Base-by-base conservation (phyloP, 2,888 invertebrate genomes). In the Chaetoderma sp. region DNA sequence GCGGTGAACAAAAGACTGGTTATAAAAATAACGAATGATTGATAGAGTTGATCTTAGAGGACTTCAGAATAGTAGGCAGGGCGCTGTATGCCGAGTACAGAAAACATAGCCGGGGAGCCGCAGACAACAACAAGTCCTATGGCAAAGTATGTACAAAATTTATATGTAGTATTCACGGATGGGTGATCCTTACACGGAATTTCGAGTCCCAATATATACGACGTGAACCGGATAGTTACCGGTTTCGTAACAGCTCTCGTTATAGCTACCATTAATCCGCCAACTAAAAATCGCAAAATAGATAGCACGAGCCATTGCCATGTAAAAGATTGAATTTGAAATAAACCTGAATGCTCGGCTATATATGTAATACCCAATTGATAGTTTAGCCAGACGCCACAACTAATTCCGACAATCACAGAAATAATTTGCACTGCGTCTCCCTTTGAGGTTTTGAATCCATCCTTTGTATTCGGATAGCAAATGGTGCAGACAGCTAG, bases 371-470 rank as follows among this genome's bases (percentile, higher is more conserved):
- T 74, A 1, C 77, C 79, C 10, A 74, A 71, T 50, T 76, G 76
- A 64, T 77, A 77, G 55, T 77, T 77, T 6, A 76, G 55, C 79
- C 79, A 81, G 10, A 60, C 44, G 4, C 78, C 79, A 6, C 75
- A 36, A n/a, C 71, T 62, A 1, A 71, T 61, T 0, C 81, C 81
- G 3, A 71, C 71, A 5, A 70, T 27, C 0, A 77, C 67, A 0
- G 79, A 69, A 3, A 79, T 74, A 36, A 78, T 77, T 58, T 78
- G 75, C 5, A 79, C 75, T 21, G 74, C 76, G 58, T 79, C 76
- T 1, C 71, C 74, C 56, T 76, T 73, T 2, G 79, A 71, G 18
- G 70, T 65, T n/a, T n/a, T n/a, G 30, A 68, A 67, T 5, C 30
- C 52, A 32, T 77, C 76, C 23, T 70, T 68, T 4, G 66, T 68